Conservation (phyloP, 1,140 invertebrate species). For the Bombus polaris region DNA sequence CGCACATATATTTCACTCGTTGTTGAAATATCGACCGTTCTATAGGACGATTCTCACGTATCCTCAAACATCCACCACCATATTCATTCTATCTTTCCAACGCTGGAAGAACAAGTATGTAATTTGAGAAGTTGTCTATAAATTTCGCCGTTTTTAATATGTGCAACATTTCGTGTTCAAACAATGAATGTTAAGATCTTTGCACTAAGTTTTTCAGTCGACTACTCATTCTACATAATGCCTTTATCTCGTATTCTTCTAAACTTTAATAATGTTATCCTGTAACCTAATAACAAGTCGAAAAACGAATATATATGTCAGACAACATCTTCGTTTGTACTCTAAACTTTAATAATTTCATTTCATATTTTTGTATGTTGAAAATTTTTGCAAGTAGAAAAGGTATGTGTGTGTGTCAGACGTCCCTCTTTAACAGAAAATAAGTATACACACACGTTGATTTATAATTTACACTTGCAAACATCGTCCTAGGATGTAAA, state of each 20-base stretch:
- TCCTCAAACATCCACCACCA: constrained; percentile 22
- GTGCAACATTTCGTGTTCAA: too few species aligned
- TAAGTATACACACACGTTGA: not conserved
- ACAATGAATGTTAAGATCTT: too few species aligned
- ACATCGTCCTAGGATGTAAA: not conserved
- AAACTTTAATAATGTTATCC: not conserved
- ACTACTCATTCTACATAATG: not conserved
- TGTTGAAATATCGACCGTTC: constrained; percentile 46
- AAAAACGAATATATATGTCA: not conserved
- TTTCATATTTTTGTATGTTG: too few species aligned
- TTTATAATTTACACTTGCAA: not conserved
- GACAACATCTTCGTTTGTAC: not conserved
- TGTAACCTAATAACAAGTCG: not conserved
- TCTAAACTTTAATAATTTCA: not conserved
- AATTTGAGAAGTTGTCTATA: not conserved
- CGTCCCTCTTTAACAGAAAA: not conserved
- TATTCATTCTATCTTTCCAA: constrained; percentile 19
- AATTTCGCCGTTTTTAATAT: not conserved
- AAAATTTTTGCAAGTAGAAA: not conserved
- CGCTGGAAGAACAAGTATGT: not conserved
- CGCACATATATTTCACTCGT: constrained; percentile 21
- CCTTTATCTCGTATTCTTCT: not conserved
- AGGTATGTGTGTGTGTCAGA: not conserved
- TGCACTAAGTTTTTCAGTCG: not conserved
- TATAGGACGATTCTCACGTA: constrained; percentile 38